Evolutionary conservation across 2,113 vertebrate genomes (phyloP).

Genomic region (Channa maculata): DNA sequence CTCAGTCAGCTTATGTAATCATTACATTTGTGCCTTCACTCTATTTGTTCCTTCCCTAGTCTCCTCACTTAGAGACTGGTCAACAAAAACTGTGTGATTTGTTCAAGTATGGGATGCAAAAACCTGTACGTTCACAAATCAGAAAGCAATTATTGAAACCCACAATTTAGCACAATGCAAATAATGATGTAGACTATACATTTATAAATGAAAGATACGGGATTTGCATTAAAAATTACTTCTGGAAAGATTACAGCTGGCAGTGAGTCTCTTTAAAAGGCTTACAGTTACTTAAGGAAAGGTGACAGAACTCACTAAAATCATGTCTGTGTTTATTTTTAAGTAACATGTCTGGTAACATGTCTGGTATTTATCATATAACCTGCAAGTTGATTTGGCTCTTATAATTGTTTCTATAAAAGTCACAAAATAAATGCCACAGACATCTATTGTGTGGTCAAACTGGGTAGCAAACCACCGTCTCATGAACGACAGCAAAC

Average conservation of each 20-base stretch:
- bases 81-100: neutral
- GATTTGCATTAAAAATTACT: conserved; percentile 39
- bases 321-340: too few relatives aligned
- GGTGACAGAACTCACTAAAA: conserved; percentile 27
- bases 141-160: conserved; percentile 15
- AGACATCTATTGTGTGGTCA: too few relatives aligned
- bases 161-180: conserved; percentile 13
- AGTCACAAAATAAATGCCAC: too few relatives aligned
- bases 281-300: conserved; percentile 26
- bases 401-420: too few relatives aligned
- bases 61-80: neutral
- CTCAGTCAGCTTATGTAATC: neutral
- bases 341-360: neutral
- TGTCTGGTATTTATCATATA: neutral
- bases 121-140: neutral
- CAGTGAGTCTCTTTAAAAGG: conserved; percentile 26
- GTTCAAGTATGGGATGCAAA: conserved; percentile 14
- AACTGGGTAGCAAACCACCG: too few relatives aligned
- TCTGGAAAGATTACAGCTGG: neutral
- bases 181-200: conserved; percentile 4
- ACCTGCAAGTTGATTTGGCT: neutral
- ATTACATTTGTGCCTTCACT: neutral
- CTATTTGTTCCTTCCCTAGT: conserved; percentile 1
- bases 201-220: conserved; percentile 16
- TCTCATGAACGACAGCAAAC: too few relatives aligned